These are phyloP conservation scores for Tanaodytes sp. DNA, from an alignment of 2,888 invertebrate species.

Conservation along the genomic window DNA sequence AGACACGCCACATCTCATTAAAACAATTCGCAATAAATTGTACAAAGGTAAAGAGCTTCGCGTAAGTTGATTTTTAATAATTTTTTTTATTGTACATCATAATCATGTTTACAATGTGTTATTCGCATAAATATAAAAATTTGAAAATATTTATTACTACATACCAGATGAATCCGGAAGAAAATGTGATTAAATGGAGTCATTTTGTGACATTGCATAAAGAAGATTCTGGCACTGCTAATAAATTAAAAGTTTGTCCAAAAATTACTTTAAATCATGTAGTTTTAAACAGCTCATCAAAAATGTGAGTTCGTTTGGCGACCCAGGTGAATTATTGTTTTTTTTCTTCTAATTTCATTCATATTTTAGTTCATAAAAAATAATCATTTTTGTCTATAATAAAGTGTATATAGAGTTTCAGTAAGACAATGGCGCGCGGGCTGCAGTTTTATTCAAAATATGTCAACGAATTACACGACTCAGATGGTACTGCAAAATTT, in stretches of 20 bases:
- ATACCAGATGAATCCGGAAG: neutral
- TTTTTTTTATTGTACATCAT: neutral
- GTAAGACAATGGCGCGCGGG: neutral
- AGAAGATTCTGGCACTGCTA: too few species aligned
- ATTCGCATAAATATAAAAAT: too few species aligned
- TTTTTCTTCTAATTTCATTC: too few species aligned
- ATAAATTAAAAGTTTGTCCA: too few species aligned
- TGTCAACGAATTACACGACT: neutral
- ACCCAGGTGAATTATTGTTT: neutral
- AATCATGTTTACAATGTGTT: neutral
- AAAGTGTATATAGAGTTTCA: too few species aligned
- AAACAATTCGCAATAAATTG: constrained; percentile 7
- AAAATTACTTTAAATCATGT: constrained; percentile 1
- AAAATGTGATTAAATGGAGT: too few species aligned
- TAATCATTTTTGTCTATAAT: too few species aligned
- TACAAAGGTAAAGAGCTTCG: neutral
- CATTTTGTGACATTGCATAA: too few species aligned
- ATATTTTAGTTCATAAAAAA: too few species aligned
- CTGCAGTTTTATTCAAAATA: neutral
- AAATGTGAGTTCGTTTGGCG: constrained; percentile 16
- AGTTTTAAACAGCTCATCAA: constrained; percentile 2
- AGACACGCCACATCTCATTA: constrained; percentile 4
- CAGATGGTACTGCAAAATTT: constrained; percentile 1
- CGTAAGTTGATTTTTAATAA: neutral
- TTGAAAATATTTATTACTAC: neutral